Conservation (phyloP, 2,113 vertebrate species). For the Onychorhynchus coronatus region DNA sequence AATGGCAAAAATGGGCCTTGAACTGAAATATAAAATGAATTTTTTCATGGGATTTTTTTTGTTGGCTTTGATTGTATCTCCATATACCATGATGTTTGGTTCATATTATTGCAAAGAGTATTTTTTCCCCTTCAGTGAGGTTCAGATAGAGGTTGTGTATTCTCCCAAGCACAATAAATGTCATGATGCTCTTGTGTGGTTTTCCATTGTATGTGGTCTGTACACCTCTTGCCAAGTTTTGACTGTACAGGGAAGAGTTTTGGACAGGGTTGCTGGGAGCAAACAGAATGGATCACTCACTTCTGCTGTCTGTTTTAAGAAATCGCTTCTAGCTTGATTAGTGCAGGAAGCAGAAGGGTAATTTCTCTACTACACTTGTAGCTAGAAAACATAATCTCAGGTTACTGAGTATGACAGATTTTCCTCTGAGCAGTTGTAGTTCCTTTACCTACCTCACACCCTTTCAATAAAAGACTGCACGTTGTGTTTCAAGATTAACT, state of each 20-base stretch:
- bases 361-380: neutral
- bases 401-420: slow-evolving; percentile 11
- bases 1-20: neutral
- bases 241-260: slow-evolving; percentile 39
- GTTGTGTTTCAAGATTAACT: neutral
- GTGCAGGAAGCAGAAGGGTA: neutral
- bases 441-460: neutral
- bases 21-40: neutral
- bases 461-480: neutral
- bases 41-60: slow-evolving; percentile 53
- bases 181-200: slow-evolving; percentile 60
- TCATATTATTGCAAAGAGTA: slow-evolving; percentile 53
- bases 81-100: slow-evolving; percentile 25
- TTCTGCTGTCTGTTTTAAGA: neutral
- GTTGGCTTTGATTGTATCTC: slow-evolving; percentile 29
- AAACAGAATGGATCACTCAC: slow-evolving; percentile 20
- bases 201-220: slow-evolving; percentile 60
- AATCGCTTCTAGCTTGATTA: neutral
- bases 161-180: slow-evolving; percentile 71
- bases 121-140: slow-evolving; percentile 50
- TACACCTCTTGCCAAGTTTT: slow-evolving; percentile 64
- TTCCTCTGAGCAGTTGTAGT: neutral
- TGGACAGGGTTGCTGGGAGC: slow-evolving; percentile 21
- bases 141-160: slow-evolving; percentile 64
- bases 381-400: neutral